Evolutionary conservation across 2,797 vertebrate genomes (phyloP).

Genomic region (Phataginus tetradactyla): DNA sequence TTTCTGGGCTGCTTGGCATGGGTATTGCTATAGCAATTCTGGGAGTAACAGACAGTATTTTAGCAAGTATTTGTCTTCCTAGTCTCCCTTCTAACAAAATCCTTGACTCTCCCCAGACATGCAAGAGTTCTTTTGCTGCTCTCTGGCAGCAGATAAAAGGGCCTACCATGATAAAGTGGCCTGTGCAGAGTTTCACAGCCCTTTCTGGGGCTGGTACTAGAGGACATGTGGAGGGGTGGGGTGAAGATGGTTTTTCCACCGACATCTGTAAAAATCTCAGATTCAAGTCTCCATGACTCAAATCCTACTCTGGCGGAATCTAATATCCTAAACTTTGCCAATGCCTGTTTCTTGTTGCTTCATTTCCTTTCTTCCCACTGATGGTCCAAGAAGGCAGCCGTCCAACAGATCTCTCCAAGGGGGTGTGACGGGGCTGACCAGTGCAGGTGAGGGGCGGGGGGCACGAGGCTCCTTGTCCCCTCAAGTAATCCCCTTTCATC

Average conservation of each 20-base stretch:
- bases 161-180: conserved; percentile 36
- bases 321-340: neutral
- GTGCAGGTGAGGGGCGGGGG: neutral
- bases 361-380: neutral
- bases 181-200: conserved; percentile 15
- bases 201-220: conserved; percentile 20
- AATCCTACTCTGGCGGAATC: neutral
- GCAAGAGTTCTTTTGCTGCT: conserved; percentile 39
- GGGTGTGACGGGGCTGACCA: neutral
- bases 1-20: conserved; percentile 61
- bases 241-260: conserved; percentile 28
- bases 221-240: neutral
- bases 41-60: conserved; percentile 53
- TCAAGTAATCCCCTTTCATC: neutral
- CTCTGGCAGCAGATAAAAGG: conserved; percentile 59
- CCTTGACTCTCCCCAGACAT: conserved; percentile 47
- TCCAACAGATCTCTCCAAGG: neutral
- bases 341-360: neutral
- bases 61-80: conserved; percentile 58
- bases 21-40: conserved; percentile 47
- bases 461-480: neutral
- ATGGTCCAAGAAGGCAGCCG: neutral
- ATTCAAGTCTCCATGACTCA: conserved; percentile 21
- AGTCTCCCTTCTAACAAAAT: conserved; percentile 53
- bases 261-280: conserved; percentile 15